Evolutionary conservation across 2,888 invertebrate species (phyloP), one percentile per base, ranked within the genome.

Genomic region (Mystacides longicornis): DNA sequence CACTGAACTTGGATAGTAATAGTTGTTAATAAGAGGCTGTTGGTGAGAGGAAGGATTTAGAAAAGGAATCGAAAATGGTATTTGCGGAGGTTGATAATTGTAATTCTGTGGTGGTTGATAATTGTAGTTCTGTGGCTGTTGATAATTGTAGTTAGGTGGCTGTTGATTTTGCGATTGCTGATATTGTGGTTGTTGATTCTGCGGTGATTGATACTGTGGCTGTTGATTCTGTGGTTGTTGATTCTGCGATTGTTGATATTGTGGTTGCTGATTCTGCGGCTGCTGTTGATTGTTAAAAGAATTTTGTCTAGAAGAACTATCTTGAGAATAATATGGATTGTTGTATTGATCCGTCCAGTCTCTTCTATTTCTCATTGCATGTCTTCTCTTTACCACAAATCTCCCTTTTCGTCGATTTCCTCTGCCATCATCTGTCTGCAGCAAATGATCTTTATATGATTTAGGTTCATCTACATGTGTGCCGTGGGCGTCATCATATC

Each of bases 1-100:
- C n/a, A n/a, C n/a, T 27, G 48, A 18, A 48, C n/a, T 23, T 11
- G n/a, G 45, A 18, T 23, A 14, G 42, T 49, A 52, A 11, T 45
- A 56, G 14, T 56, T 56, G 23, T 56, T 56, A 27, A 56, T 23
- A 52, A 52, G 56, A 21, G 48, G 48, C 21, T 52, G 52, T 3
- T 56, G 42, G 2, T 52, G 56, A 33, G 49, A 31, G 16, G 52
- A 16, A 11, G 54, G 22, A 23, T 4, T 37, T 7, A 16, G 37
- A 14, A 37, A 37, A n/a, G 37, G 14, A 16, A 37, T n/a, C n/a
- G 4, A 3, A 5, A 18, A 46, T 18, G 49, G 4, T 18, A 19
- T 7, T 9, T 1, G 21, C n/a, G 18, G 42, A 14, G 14, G 22
- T 22, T 51, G 51, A 3, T 51, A 37, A 27, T 27, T 27, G 11